A percentile compares a stretch with the other conserved stretches of the same genome.
Evolutionary conservation across 2,113 vertebrate species (phyloP).

Genomic region (Cavia aperea): DNA sequence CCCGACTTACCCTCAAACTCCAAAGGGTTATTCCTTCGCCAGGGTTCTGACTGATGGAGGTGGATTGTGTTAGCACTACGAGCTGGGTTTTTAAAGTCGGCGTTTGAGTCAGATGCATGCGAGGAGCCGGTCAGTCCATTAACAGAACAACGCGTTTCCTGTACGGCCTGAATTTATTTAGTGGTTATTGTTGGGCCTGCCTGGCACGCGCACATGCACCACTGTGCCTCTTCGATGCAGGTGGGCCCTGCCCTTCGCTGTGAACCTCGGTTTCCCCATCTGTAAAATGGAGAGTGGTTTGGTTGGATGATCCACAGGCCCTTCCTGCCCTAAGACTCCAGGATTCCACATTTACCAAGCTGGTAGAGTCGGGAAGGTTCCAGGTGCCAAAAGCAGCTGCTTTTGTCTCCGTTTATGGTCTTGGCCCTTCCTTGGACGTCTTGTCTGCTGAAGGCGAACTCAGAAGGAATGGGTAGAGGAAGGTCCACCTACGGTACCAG

Average conservation of each 20-base stretch:
- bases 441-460: neutral
- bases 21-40: constrained; percentile 55
- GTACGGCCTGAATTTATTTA: constrained; percentile 59
- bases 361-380: neutral
- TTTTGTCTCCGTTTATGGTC: neutral
- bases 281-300: constrained; percentile 49
- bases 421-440: neutral
- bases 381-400: neutral
- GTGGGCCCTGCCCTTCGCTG: neutral
- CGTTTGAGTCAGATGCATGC: constrained; percentile 59
- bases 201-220: neutral
- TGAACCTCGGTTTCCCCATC: constrained; percentile 24
- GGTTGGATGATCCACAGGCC: neutral
- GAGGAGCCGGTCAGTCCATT: constrained; percentile 40
- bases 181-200: constrained; percentile 34
- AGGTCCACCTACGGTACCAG: neutral
- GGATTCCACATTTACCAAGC: neutral
- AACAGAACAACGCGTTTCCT: constrained; percentile 62
- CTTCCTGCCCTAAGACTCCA: neutral
- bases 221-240: neutral
- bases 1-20: constrained; percentile 38
- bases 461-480: neutral
- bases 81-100: constrained; percentile 58
- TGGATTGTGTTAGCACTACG: constrained; percentile 46
- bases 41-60: constrained; percentile 32